Conservation (phyloP, 2,888 invertebrate genomes). For the Troglohyphantes excavatus region DNA sequence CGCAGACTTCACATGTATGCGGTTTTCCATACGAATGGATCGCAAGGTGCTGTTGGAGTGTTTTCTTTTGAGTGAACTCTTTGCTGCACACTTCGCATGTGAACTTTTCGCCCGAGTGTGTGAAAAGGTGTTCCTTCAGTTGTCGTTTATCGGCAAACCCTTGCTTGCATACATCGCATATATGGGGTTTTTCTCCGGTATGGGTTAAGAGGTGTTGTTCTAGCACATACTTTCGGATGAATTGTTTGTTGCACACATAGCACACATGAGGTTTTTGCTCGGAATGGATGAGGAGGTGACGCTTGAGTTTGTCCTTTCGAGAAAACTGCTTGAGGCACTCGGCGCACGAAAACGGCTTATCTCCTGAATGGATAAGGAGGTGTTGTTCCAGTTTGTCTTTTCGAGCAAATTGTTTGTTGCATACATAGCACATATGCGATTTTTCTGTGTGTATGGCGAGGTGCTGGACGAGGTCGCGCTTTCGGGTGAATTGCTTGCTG, state of each 20-base stretch:
- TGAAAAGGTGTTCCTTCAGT: background rate
- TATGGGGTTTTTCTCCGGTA: conserved; percentile 35
- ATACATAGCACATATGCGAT: too few species aligned
- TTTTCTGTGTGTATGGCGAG: too few species aligned
- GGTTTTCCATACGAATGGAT: background rate
- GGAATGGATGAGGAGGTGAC: too few species aligned
- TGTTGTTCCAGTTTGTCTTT: too few species aligned
- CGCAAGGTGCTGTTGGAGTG: background rate
- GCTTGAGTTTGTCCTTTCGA: too few species aligned
- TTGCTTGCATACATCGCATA: conserved; percentile 3
- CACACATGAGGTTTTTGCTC: background rate
- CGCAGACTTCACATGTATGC: background rate
- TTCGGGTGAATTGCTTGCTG: too few species aligned
- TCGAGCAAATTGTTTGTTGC: too few species aligned
- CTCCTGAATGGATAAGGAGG: too few species aligned
- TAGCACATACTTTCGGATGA: conserved; percentile 3
- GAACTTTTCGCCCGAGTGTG: background rate
- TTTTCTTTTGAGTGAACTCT: background rate
- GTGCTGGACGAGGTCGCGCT: too few species aligned
- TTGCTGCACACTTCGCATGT: conserved; percentile 11
- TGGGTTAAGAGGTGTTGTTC: conserved; percentile 30
- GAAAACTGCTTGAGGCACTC: too few species aligned
- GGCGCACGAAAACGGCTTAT: too few species aligned
- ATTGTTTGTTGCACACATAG: conserved; percentile 24
- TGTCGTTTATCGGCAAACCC: background rate